These are phyloP conservation scores for Aricia artaxerxes DNA, from an alignment of 2,888 invertebrate species.

Conservation along the genomic window DNA sequence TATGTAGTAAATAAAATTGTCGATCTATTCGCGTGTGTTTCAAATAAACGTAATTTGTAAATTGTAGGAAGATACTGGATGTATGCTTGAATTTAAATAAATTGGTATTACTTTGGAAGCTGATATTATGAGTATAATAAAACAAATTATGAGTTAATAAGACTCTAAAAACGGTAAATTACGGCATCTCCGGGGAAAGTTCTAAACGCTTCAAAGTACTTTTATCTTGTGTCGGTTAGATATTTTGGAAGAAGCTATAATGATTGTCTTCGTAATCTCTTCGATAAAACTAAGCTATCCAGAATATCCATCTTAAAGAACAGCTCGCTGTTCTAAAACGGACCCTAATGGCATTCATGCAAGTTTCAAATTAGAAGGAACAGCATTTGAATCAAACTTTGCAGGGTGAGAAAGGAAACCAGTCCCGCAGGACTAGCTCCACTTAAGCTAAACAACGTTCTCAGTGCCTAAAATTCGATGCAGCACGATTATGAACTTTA, in stretches of 20 bases:
- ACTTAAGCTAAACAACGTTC: conserved; percentile 15
- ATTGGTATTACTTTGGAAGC: too few species aligned
- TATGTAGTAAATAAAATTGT: too few species aligned
- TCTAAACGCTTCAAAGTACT: background rate
- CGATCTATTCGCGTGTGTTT: too few species aligned
- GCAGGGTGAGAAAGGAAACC: conserved; percentile 10
- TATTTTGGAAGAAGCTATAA: background rate
- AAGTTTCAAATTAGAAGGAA: background rate
- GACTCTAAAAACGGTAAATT: too few species aligned
- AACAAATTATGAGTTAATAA: too few species aligned
- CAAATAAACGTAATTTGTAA: too few species aligned
- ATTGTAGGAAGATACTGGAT: too few species aligned
- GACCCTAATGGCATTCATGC: background rate
- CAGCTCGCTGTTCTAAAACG: background rate
- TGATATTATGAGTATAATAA: too few species aligned
- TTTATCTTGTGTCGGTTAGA: background rate
- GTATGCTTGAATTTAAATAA: too few species aligned
- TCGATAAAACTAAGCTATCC: conserved; percentile 17
- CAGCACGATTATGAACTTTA: background rate
- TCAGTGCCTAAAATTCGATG: background rate
- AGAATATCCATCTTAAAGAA: background rate
- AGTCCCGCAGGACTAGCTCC: conserved; percentile 23
- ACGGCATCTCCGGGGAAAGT: background rate
- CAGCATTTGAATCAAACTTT: background rate
- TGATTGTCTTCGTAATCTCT: conserved; percentile 9